Base-by-base conservation (phyloP, 2,797 vertebrate species). In the Emys orbicularis region DNA sequence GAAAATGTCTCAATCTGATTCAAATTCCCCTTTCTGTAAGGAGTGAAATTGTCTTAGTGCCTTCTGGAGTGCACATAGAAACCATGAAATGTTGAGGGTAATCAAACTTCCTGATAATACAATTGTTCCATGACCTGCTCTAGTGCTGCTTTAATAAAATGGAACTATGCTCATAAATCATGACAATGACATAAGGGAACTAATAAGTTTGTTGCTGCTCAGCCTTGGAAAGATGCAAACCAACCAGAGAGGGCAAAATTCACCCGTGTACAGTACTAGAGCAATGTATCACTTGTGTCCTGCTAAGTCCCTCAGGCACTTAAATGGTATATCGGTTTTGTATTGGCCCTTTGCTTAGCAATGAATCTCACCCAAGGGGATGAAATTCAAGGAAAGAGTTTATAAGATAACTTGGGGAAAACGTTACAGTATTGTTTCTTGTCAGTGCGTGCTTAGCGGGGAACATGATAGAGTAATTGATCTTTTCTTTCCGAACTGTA, bases 91-190 rank as follows among this genome's bases (percentile, higher is more conserved):
- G 47, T 82, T 76, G 44, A 41, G 50, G 68, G 57, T 82, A 52
- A 84, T 47, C 54, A 79, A 82, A 53, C 31, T 12, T 41, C 31
- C 57, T 47, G 23, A 53, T 79, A 79, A 86, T 89, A 89, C 50
- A 86, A 68, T 83, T 77, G 50, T 72, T 93, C 57, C 84, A 52
- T 16, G 74, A 34, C 29, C 56, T 31, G 23, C 37, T 93, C 50
- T 65, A 65, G 50, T 37, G 57, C 56, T 93, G 50, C 79, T 27
- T 79, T 72, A 84, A 88, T 81, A 81, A 93, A 90, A 84, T 81
- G 61, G 81, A 57, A 53, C 84, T 87, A 27, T 53, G 37, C 54
- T 93, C 84, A 61, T 93, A 84, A 93, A 84, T 90, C 92, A 90
- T 80, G 53, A 31, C 61, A 59, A 31, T 12, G 76, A 84, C 37